Conservation (phyloP, 2,797 vertebrate species). For the Monodelphis domestica region DNA sequence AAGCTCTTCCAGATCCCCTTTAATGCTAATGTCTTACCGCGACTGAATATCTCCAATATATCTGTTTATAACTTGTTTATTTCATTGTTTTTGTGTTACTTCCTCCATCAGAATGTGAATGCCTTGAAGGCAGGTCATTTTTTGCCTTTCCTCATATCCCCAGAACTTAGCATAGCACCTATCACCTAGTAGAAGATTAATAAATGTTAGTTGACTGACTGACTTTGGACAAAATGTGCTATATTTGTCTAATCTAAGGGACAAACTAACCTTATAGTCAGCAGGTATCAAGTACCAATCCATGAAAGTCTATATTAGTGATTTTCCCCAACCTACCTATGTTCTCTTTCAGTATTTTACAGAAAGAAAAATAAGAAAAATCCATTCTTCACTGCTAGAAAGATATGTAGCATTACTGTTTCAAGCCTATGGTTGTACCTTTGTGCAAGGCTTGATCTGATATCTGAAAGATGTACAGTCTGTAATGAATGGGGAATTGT, state of each 20-base stretch:
- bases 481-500: neutral
- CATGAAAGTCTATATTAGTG: neutral
- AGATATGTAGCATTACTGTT: neutral
- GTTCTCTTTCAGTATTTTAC: constrained; percentile 12
- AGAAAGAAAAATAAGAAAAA: constrained; percentile 5
- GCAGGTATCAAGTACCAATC: neutral
- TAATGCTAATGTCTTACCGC: neutral
- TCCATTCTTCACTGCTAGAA: neutral
- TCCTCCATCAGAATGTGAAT: neutral
- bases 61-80: neutral
- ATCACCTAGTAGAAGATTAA: neutral
- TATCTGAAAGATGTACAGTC: neutral
- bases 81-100: neutral
- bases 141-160: neutral
- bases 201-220: neutral
- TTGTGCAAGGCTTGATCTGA: constrained; percentile 18
- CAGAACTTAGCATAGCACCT: neutral
- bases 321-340: neutral
- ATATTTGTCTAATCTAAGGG: neutral
- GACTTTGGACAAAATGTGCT: neutral
- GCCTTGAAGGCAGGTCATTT: neutral
- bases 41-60: neutral
- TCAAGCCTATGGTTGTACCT: neutral
- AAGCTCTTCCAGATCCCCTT: neutral
- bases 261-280: neutral